A percentile compares a stretch with the other conserved stretches of the same genome.
Conservation (phyloP, 53 echinoderm and acorn worm species). For the Pentamera pediparva region DNA sequence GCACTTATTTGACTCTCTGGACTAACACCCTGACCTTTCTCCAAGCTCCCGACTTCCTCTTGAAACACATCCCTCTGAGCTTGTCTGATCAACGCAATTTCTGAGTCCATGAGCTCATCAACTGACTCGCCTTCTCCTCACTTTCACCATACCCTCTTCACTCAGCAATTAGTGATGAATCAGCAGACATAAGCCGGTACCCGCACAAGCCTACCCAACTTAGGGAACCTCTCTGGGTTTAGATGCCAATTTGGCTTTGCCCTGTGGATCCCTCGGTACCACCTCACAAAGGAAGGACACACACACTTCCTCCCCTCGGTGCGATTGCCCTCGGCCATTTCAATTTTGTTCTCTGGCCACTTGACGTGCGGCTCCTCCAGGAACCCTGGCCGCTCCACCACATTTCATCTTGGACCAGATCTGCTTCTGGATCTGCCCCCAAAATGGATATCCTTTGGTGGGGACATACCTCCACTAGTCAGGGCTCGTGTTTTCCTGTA, state of each 20-base stretch:
- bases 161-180: not conserved
- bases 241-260: too few relatives aligned
- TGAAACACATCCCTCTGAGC: not conserved
- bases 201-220: not conserved
- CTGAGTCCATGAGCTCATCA: slow-evolving; percentile 2
- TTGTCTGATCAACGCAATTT: not conserved
- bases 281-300: too few relatives aligned
- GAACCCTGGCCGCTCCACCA: slow-evolving; percentile 41
- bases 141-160: not conserved
- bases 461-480: slow-evolving; percentile 43
- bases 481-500: slow-evolving; percentile 8
- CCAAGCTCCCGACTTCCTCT: not conserved
- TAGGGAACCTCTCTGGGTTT: slow-evolving; percentile 8
- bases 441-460: slow-evolving; percentile 39
- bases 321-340: not conserved
- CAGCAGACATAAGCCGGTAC: slow-evolving; percentile 9
- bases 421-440: slow-evolving; percentile 1
- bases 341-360: slow-evolving; percentile 22
- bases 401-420: not conserved
- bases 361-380: not conserved
- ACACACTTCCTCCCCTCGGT: not conserved
- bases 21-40: not conserved
- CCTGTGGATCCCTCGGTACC: too few relatives aligned
- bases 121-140: not conserved
- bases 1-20: not conserved